phyloP scores from a whole-genome alignment of 2,113 vertebrate species.

The Mus spicilegus region DNA sequence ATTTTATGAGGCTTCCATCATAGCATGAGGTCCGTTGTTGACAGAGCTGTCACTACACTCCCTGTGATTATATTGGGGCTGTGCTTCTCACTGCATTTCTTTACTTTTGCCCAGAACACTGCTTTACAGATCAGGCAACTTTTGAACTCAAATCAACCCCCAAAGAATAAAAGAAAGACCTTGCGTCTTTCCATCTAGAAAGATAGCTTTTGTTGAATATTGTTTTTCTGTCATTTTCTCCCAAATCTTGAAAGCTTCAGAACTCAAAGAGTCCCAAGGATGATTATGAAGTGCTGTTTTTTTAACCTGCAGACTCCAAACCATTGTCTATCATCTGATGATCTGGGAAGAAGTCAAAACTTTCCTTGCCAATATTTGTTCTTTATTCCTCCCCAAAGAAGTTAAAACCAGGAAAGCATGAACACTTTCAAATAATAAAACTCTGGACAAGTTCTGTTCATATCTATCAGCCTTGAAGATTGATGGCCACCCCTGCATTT shows the following conservation, averaged over 20 bases:
- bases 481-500: constrained; percentile 15
- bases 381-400: constrained; percentile 48
- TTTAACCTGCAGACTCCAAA: neutral
- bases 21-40: neutral
- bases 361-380: constrained; percentile 16
- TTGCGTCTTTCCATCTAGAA: neutral
- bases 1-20: neutral
- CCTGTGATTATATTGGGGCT: neutral
- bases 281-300: neutral
- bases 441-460: constrained; percentile 24
- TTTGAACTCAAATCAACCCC: constrained; percentile 3
- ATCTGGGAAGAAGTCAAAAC: constrained; percentile 51
- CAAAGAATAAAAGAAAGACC: constrained; percentile 51
- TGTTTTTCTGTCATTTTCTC: neutral
- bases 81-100: neutral
- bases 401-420: constrained; percentile 42
- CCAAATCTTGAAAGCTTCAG: neutral
- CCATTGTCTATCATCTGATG: neutral
- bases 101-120: constrained; percentile 18
- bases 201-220: neutral
- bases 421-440: constrained; percentile 58
- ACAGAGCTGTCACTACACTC: neutral
- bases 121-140: neutral
- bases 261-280: neutral
- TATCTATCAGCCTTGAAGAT: neutral